Evolutionary conservation across 2,888 invertebrate genomes (phyloP).

Genomic region (Trachelus tabidus): DNA sequence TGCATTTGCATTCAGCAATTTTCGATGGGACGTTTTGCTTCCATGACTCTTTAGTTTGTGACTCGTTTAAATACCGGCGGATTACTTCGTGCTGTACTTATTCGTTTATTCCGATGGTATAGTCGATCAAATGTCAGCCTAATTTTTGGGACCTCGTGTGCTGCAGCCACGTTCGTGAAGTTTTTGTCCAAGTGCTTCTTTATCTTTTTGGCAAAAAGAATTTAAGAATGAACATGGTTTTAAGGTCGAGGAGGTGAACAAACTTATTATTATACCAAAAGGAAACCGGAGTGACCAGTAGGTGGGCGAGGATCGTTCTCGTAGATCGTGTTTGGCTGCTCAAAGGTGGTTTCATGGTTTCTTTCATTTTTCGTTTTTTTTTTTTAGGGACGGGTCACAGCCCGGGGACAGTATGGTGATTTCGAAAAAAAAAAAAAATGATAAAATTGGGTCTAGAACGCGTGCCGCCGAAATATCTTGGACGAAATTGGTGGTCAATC

Average conservation of each 20-base stretch:
- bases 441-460: background rate
- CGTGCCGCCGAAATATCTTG: background rate
- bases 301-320: background rate
- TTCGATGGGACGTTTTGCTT: too few species aligned
- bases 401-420: background rate
- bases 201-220: background rate
- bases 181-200: background rate
- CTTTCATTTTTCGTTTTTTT: background rate
- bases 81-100: background rate
- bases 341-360: background rate
- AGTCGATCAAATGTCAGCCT: background rate
- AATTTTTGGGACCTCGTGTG: background rate
- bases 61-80: background rate
- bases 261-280: background rate
- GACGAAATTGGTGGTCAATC: background rate
- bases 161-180: background rate
- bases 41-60: background rate
- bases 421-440: too few species aligned
- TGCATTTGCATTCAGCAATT: background rate
- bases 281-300: background rate
- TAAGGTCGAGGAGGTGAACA: background rate
- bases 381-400: background rate
- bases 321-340: background rate
- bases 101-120: too few species aligned
- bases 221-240: background rate